Base-by-base conservation (phyloP, 2,113 vertebrate genomes). In the Sterrhoptilus dennistouni region DNA sequence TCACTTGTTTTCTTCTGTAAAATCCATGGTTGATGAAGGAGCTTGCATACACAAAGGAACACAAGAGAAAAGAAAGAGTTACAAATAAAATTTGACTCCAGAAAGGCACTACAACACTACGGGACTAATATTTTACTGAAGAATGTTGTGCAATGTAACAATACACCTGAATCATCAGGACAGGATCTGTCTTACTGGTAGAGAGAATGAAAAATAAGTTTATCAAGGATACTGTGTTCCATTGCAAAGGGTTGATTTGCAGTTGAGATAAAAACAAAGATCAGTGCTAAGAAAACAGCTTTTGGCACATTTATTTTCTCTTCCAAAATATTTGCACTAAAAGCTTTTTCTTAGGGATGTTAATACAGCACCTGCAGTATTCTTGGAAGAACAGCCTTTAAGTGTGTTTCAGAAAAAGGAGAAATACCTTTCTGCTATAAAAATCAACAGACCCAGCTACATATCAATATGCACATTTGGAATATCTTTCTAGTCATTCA, bases 391-490 rank as follows among this genome's bases (percentile, higher is more conserved):
- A 80, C 52, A 91, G 88, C 56, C 77, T 96, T 89, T 76, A 93
- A 91, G 70, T 68, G 87, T 92, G 84, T 96, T 97, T 97, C 91
- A 89, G 85, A 68, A 94, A 82, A 65, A 83, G 64, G 60, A 74
- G 49, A 86, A 92, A 90, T 82, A 96, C 61, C 95, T 97, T 97
- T 96, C 90, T 89, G 65, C 80, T 96, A 69, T 96, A 96, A 97
- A 97, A 97, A 97, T 95, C 97, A 98, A 97, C 96, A 98, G 94
- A 95, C 53, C 22, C 14, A 70, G 90, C 89, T 96, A 94, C 80
- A 82, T 97, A 98, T 98, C 97, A 97, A 97, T 97, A 97, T 98
- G 97, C 97, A 98, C 96, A 98, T 98, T 97, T 97, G 96, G 97
- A 97, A 95, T 96, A 97, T 96, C 96, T 97, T 97, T 96, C 97